These are phyloP conservation scores for Steinernema feltiae DNA, from an alignment of 1,140 invertebrate genomes.

Conservation along the genomic window DNA sequence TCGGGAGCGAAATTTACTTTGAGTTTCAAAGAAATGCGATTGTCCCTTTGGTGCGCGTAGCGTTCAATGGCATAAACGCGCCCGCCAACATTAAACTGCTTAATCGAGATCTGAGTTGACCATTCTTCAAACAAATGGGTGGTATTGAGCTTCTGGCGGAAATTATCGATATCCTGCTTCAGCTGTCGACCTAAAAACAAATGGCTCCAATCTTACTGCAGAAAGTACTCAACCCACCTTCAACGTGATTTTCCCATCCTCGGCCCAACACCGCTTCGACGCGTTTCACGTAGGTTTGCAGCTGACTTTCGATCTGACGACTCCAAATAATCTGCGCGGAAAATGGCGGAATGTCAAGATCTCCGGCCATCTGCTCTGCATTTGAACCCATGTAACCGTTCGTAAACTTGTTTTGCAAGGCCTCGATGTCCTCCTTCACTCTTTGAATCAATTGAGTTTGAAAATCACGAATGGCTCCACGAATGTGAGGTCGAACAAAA, in stretches of 20 bases:
- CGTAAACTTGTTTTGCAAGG: constrained; percentile 64
- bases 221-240: constrained; percentile 79
- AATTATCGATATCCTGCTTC: constrained; percentile 94
- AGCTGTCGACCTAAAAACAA: constrained; percentile 66
- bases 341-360: constrained; percentile 87
- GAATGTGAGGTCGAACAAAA: constrained; percentile 94
- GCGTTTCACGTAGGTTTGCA: constrained; percentile 89
- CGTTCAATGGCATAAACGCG: constrained; percentile 88
- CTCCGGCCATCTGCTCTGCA: constrained; percentile 78
- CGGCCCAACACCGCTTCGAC: constrained; percentile 94
- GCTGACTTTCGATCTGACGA: constrained; percentile 88
- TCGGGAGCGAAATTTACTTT: constrained; percentile 96
- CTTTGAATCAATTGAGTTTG: constrained; percentile 97
- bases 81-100: constrained; percentile 84
- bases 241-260: constrained; percentile 98
- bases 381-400: constrained; percentile 39
- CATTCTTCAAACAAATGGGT: constrained; percentile 96
- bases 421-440: constrained; percentile 97
- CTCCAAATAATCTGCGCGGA: constrained; percentile 98
- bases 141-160: constrained; percentile 82
- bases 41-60: constrained; percentile 49
- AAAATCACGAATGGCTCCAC: constrained; percentile 95
- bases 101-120: constrained; percentile 82
- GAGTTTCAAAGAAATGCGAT: constrained; percentile 70
- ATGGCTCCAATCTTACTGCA: constrained; percentile 6